A percentile compares a stretch with the other conserved stretches of the same genome.
Conservation (phyloP, 2,113 vertebrate genomes). For the Xenopus laevis region DNA sequence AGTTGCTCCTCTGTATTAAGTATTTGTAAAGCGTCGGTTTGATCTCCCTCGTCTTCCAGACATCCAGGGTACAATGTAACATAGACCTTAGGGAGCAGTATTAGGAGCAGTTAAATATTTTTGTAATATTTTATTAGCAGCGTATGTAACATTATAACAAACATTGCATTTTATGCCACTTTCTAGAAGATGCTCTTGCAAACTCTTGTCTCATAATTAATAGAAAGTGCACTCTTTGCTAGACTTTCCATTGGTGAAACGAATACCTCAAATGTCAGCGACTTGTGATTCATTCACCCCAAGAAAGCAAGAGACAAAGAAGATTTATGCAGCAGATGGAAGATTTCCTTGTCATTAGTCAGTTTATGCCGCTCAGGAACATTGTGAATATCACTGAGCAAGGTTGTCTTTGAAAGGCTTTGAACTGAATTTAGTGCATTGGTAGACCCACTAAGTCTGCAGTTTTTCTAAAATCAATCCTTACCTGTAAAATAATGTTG, state of each 20-base stretch:
- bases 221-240: not conserved
- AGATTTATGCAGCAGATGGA: slow-evolving; percentile 36
- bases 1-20: no score
- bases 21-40: no score
- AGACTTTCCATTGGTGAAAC: slow-evolving; percentile 8
- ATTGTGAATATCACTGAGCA: slow-evolving; percentile 45
- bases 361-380: slow-evolving; percentile 31
- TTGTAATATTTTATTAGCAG: no score
- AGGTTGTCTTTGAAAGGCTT: not conserved
- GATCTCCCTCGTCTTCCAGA: no score
- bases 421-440: slow-evolving; percentile 9
- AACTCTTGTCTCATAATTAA: no score
- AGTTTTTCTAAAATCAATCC: slow-evolving; percentile 1
- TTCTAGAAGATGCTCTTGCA: no score
- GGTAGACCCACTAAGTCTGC: slow-evolving; percentile 12
- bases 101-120: no score
- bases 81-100: no score
- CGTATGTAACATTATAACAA: no score
- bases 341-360: slow-evolving; percentile 39
- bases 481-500: no score
- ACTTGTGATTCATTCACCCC: slow-evolving; percentile 30
- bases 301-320: slow-evolving; percentile 11
- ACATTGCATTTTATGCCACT: no score
- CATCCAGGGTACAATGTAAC: no score
- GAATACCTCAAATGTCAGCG: slow-evolving; percentile 31